Conservation (phyloP, 2,888 invertebrate species). For the Ashinkailepas kermadecensis region DNA sequence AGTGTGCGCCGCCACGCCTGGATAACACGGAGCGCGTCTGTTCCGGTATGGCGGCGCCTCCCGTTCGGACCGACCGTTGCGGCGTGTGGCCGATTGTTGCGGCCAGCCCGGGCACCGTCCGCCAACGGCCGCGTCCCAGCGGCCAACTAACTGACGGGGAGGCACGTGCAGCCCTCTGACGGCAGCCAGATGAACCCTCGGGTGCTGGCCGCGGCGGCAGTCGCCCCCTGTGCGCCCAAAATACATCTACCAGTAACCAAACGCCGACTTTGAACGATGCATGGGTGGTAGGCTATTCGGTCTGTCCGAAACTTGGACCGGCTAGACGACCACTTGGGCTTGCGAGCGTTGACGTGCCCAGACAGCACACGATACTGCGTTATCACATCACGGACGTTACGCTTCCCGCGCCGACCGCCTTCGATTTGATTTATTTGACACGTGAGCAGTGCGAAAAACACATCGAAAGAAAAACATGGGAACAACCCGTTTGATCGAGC, state of each 20-base stretch:
- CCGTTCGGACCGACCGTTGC: too few species aligned
- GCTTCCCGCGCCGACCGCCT: too few species aligned
- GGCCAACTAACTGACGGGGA: neutral
- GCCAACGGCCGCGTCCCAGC: neutral
- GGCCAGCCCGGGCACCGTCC: neutral
- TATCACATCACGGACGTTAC: too few species aligned
- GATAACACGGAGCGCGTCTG: too few species aligned
- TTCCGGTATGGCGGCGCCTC: too few species aligned
- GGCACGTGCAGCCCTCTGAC: neutral
- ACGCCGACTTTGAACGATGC: too few species aligned
- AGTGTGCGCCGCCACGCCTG: too few species aligned
- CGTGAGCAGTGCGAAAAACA: neutral
- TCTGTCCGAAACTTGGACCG: too few species aligned
- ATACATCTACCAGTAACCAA: conserved; percentile 11
- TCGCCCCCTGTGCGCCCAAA: neutral
- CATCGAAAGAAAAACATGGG: neutral
- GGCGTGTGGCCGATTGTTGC: neutral
- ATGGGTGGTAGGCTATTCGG: too few species aligned
- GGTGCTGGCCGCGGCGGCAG: neutral
- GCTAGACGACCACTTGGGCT: too few species aligned
- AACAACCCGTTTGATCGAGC: neutral
- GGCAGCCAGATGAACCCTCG: neutral
- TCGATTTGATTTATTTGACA: neutral
- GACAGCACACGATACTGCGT: too few species aligned
- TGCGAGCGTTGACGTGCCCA: too few species aligned